A percentile compares a stretch with the other conserved stretches of the same genome.
Evolutionary conservation across 2,797 vertebrate genomes (phyloP).

Genomic region (Crocidura indochinensis): DNA sequence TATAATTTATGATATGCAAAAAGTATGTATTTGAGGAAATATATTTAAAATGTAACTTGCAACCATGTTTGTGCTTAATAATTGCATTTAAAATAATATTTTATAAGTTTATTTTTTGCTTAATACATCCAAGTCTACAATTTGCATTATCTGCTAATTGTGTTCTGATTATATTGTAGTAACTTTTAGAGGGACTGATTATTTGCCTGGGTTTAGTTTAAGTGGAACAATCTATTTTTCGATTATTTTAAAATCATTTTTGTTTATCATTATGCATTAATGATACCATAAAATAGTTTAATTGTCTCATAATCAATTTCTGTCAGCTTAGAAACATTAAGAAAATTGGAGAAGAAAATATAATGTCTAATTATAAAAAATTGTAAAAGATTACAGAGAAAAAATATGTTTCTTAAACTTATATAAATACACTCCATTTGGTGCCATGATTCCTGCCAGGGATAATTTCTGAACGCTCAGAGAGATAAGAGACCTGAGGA

Average conservation of each 20-base stretch:
- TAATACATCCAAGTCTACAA: not conserved
- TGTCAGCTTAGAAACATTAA: slow-evolving; percentile 44
- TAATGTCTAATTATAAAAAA: not conserved
- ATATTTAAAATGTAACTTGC: slow-evolving; percentile 27
- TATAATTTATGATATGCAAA: slow-evolving; percentile 8
- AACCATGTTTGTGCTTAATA: not conserved
- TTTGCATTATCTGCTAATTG: not conserved
- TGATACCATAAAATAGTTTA: slow-evolving; percentile 17
- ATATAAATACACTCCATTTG: too few relatives aligned
- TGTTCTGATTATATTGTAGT: not conserved
- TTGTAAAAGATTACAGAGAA: not conserved
- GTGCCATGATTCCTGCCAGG: too few relatives aligned
- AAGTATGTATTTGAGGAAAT: slow-evolving; percentile 56
- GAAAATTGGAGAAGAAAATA: not conserved
- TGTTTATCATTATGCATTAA: slow-evolving; percentile 11
- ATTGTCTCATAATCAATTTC: not conserved
- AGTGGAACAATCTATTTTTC: slow-evolving; percentile 17
- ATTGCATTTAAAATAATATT: not conserved
- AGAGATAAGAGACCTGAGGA: too few relatives aligned
- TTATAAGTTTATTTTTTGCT: not conserved
- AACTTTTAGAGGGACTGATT: slow-evolving; percentile 2
- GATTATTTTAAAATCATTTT: slow-evolving; percentile 9
- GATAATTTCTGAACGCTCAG: too few relatives aligned
- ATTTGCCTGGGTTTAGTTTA: not conserved
- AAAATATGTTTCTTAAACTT: slow-evolving; percentile 41